Evolutionary conservation across 2,797 vertebrate species (phyloP).

Genomic region (Gephyroberyx darwinii): DNA sequence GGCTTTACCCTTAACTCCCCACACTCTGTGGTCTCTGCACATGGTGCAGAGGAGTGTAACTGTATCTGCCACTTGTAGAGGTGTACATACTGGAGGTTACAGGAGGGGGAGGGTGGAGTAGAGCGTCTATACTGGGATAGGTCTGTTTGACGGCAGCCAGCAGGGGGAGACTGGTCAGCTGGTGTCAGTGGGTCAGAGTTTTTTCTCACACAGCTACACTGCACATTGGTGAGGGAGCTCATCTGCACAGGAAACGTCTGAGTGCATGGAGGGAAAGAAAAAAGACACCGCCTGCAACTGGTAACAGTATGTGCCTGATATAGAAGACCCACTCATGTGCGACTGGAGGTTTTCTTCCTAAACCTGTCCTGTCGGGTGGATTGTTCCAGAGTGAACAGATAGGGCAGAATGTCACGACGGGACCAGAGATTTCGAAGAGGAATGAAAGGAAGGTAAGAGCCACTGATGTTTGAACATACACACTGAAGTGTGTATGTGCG

Average conservation of each 20-base stretch:
- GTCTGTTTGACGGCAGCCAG: conserved; percentile 40
- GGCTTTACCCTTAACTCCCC: conserved; percentile 12
- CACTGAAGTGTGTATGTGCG: not conserved
- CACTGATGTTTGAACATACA: not conserved
- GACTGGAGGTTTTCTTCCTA: conserved; percentile 16
- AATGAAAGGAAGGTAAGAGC: conserved; percentile 79
- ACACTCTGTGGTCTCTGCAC: not conserved
- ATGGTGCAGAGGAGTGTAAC: conserved; percentile 53
- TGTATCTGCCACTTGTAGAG: conserved; percentile 47
- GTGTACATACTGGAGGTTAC: conserved; percentile 45
- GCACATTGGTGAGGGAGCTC: conserved; percentile 44
- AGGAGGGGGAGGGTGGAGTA: conserved; percentile 41
- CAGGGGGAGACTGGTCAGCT: conserved; percentile 56
- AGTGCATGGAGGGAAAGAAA: conserved; percentile 24
- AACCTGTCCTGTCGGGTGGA: conserved; percentile 30
- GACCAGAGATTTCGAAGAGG: conserved; percentile 82
- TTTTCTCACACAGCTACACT: conserved; percentile 56
- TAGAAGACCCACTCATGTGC: conserved; percentile 19
- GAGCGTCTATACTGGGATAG: conserved; percentile 51
- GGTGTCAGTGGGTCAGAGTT: conserved; percentile 57
- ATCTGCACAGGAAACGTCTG: conserved; percentile 63
- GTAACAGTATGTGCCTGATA: conserved; percentile 20
- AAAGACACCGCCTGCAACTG: conserved; percentile 46
- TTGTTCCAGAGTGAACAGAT: conserved; percentile 32
- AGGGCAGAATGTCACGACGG: conserved; percentile 77